Evolutionary conservation across 2,113 vertebrate species (phyloP).

Genomic region (Uropsilus gracilis): DNA sequence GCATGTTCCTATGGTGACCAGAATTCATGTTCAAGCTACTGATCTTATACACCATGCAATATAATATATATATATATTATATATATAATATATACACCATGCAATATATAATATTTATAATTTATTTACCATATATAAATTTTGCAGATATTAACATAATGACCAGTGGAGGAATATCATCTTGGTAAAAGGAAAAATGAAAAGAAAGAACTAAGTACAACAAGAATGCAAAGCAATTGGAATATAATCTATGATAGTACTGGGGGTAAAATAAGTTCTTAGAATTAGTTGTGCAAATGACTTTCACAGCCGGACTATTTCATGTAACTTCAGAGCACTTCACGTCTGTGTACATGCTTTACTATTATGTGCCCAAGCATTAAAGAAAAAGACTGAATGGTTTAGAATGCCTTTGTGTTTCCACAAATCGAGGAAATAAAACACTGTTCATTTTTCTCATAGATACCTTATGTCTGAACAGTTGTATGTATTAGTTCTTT

Average conservation of each 20-base stretch:
- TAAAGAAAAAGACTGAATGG: slow-evolving; percentile 67
- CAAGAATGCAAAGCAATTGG: neutral
- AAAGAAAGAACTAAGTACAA: neutral
- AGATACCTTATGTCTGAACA: slow-evolving; percentile 60
- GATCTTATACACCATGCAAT: too few species aligned
- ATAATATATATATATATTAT: too few species aligned
- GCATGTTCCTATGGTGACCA: neutral
- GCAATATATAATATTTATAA: too few species aligned
- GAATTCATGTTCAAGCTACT: neutral
- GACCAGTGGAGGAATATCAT: neutral
- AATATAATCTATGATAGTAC: neutral
- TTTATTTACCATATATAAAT: neutral
- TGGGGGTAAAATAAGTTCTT: neutral
- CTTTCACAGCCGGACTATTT: slow-evolving; percentile 46
- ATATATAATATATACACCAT: too few species aligned
- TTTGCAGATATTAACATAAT: neutral
- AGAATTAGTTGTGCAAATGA: neutral
- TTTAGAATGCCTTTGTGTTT: slow-evolving; percentile 73
- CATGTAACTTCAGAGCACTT: slow-evolving; percentile 80
- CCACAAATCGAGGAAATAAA: slow-evolving; percentile 76
- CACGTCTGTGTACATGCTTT: slow-evolving; percentile 61
- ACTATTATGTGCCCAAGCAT: slow-evolving; percentile 63
- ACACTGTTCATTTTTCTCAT: slow-evolving; percentile 41
- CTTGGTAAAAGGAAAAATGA: neutral
- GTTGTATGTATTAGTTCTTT: slow-evolving; percentile 49